phyloP scores from a whole-genome alignment of 1,140 invertebrate genomes.

The Drosophila ficusphila region DNA sequence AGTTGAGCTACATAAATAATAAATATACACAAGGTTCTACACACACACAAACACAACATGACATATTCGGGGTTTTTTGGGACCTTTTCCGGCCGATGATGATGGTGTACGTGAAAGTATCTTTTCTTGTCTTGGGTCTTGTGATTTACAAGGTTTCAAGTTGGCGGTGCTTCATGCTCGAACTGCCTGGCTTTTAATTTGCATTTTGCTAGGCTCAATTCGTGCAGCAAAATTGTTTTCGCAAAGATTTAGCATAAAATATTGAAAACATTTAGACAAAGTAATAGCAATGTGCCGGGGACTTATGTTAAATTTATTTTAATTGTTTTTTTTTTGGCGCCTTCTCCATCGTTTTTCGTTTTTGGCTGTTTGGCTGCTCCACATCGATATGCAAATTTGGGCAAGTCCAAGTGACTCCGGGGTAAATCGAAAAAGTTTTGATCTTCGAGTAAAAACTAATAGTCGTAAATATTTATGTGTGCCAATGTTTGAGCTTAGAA shows the following conservation, averaged over 20 bases:
- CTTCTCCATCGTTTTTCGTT: constrained; percentile 5
- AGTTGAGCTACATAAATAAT: constrained; percentile 82
- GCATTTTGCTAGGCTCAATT: constrained; percentile 70
- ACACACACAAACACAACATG: constrained; percentile 18
- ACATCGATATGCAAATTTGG: constrained; percentile 74
- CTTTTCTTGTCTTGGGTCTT: constrained; percentile 20
- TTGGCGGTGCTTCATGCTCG: constrained; percentile 24
- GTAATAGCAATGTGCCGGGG: constrained; percentile 46
- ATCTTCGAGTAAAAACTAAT: constrained; percentile 66
- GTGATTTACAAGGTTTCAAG: constrained; percentile 48
- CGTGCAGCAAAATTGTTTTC: constrained; percentile 73
- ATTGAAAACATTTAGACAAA: constrained; percentile 67
- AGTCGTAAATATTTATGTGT: constrained; percentile 80
- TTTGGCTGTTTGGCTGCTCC: too few relatives aligned
- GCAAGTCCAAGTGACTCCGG: constrained; percentile 12
- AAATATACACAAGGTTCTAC: constrained; percentile 49
- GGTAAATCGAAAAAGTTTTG: constrained; percentile 77
- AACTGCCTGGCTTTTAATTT: constrained; percentile 50
- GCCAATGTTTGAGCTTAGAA: constrained; percentile 55
- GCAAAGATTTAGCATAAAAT: constrained; percentile 75
- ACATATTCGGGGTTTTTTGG: constrained; percentile 19
- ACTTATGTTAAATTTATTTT: constrained; percentile 71
- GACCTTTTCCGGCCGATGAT: constrained; percentile 3
- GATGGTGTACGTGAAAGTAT: constrained; percentile 4
- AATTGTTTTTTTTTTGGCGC: constrained; percentile 55